phyloP scores from a whole-genome alignment of 23 tunicate genomes.

The Ciona savignyi region DNA sequence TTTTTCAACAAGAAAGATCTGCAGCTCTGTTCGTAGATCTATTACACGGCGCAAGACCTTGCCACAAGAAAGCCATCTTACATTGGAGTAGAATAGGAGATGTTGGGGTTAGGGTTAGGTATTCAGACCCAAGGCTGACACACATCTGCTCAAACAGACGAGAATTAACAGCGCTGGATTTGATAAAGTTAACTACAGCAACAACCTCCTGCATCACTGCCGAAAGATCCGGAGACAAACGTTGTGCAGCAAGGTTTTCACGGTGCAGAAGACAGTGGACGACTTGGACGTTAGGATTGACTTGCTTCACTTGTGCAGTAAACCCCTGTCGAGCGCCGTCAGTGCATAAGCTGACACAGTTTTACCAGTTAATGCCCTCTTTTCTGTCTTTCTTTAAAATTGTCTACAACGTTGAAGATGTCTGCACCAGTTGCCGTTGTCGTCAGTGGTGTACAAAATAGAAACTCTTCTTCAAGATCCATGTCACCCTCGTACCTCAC shows the following conservation, averaged over 20 bases:
- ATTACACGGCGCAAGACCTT: conserved; percentile 25
- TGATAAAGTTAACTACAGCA: conserved; percentile 42
- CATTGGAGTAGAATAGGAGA: conserved; percentile 30
- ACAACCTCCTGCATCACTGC: conserved; percentile 47
- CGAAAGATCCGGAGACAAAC: conserved; percentile 37
- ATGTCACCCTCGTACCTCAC: conserved; percentile 47
- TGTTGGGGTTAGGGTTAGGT: too few relatives aligned
- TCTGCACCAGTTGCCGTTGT: conserved; percentile 19
- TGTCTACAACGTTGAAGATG: background rate
- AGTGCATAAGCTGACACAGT: conserved; percentile 58
- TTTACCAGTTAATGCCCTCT: background rate
- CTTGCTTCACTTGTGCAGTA: conserved; percentile 41
- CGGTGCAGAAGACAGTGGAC: conserved; percentile 59
- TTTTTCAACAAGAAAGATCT: conserved; percentile 39
- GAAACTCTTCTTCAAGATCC: conserved; percentile 36
- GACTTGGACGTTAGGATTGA: conserved; percentile 25
- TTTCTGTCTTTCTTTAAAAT: too few relatives aligned
- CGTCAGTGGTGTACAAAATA: conserved; percentile 26
- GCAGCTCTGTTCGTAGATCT: conserved; percentile 45
- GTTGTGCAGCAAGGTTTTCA: conserved; percentile 54
- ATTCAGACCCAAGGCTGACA: conserved; percentile 43
- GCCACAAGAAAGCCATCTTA: conserved; percentile 23
- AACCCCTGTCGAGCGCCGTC: conserved; percentile 63
- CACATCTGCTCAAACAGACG: conserved; percentile 73
- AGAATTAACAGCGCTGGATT: conserved; percentile 59